Percentiles rank a stretch among this genome's conserved stretches.
phyloP scores from a whole-genome alignment of 2,797 vertebrate species.

The Crocidura indochinensis region DNA sequence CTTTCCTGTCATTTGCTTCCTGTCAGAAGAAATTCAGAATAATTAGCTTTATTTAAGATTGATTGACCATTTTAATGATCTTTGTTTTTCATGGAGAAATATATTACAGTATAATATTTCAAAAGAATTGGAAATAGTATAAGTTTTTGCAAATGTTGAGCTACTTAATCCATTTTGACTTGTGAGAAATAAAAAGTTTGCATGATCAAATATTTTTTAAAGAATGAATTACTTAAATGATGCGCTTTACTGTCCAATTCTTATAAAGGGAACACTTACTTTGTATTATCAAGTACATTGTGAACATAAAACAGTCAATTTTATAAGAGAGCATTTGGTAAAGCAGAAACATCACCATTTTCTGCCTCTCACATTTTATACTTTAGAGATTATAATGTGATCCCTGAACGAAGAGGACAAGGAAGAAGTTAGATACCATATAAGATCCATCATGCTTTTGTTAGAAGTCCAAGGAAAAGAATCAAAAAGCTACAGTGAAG shows the following conservation, averaged over 20 bases:
- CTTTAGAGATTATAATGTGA: constrained; percentile 7
- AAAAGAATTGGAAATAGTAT: background rate
- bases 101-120: background rate
- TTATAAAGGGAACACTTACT: constrained; percentile 46
- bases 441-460: background rate
- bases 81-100: constrained; percentile 14
- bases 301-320: constrained; percentile 48
- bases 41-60: constrained; percentile 43
- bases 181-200: background rate
- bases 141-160: constrained; percentile 17
- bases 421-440: background rate
- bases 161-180: constrained; percentile 14
- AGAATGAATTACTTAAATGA: constrained; percentile 58
- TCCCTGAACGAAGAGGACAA: constrained; percentile 4
- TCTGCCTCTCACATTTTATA: background rate
- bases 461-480: background rate
- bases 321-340: constrained; percentile 33
- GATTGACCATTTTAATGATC: background rate
- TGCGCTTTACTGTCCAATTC: constrained; percentile 62
- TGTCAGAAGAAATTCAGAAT: constrained; percentile 14
- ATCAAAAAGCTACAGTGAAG: constrained; percentile 5
- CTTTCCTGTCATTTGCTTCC: constrained; percentile 20
- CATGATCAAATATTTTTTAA: constrained; percentile 31
- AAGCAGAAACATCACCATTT: constrained; percentile 3
- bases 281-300: constrained; percentile 31